A percentile compares a stretch with the other conserved stretches of the same genome.
These are phyloP conservation scores for Belgica antarctica DNA, from an alignment of 2,888 invertebrate species.

Conservation along the genomic window DNA sequence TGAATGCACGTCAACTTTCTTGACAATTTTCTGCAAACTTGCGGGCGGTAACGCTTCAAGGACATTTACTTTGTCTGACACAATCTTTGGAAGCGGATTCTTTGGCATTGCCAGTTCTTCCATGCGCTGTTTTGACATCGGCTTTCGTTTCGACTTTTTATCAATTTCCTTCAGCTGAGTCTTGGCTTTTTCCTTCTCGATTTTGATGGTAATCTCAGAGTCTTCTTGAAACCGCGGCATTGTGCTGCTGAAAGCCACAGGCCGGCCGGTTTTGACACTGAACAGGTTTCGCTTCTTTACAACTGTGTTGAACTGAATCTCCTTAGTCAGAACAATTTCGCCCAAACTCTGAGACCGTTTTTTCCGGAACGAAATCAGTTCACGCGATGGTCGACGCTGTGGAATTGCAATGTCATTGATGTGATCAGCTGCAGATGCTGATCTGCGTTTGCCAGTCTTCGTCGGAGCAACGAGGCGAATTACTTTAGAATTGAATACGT, in stretches of 20 bases:
- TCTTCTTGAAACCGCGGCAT: slow-evolving; percentile 16
- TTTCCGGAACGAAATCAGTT: background rate
- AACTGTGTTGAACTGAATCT: slow-evolving; percentile 35
- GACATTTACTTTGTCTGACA: background rate
- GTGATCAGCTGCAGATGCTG: background rate
- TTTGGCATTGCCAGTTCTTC: slow-evolving; percentile 32
- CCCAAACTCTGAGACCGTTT: background rate
- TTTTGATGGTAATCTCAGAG: slow-evolving; percentile 3
- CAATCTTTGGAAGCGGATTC: background rate
- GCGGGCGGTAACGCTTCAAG: background rate
- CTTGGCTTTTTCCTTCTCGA: slow-evolving; percentile 1
- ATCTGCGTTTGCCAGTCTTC: background rate
- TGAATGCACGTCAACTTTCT: too few species aligned
- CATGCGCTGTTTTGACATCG: slow-evolving; percentile 22
- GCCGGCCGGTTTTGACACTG: slow-evolving; percentile 28
- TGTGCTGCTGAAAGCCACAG: slow-evolving; percentile 16
- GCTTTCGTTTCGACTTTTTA: background rate
- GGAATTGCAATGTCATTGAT: background rate
- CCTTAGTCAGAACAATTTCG: background rate
- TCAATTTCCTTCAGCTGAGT: background rate
- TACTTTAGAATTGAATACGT: background rate
- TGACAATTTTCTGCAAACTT: background rate
- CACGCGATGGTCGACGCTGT: background rate
- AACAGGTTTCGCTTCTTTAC: slow-evolving; percentile 20
- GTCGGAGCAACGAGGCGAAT: background rate